Evolutionary conservation across 2,888 invertebrate species (phyloP).

Genomic region (Lutraria lutraria): DNA sequence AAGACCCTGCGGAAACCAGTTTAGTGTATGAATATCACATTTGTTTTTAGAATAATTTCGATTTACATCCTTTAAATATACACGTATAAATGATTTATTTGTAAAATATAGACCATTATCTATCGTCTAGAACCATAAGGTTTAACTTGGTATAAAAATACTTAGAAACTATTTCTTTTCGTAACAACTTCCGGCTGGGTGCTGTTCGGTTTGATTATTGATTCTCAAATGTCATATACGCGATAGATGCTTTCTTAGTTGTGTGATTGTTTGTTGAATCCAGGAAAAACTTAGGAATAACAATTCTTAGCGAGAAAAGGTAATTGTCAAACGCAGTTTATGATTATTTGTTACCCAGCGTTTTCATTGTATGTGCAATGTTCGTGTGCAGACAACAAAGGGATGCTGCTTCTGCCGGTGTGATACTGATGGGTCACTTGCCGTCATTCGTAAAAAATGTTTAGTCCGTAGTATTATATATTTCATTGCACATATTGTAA

Average conservation of each 20-base stretch:
- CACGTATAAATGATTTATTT: no score
- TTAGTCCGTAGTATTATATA: no score
- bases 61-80: no score
- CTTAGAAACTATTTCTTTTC: not conserved
- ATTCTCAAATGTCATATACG: slow-evolving; percentile 24
- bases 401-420: not conserved
- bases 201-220: slow-evolving; percentile 33
- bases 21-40: no score
- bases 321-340: not conserved
- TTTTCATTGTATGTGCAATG: not conserved
- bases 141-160: not conserved
- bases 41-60: no score
- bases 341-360: not conserved
- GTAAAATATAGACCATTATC: no score
- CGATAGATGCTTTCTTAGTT: not conserved
- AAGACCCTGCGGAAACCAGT: no score
- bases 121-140: no score
- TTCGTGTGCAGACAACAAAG: not conserved
- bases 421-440: not conserved
- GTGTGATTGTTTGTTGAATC: not conserved
- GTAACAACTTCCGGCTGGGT: slow-evolving; percentile 31
- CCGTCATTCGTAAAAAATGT: no score
- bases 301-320: not conserved
- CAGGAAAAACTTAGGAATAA: not conserved
- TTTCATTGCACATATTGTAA: no score